These are phyloP conservation scores for honey bee (Apis mellifera) DNA, from an alignment of 1,140 invertebrate genomes.

Conservation along the genomic window Amel_HAv3.1 CM009931.2:12742001-12742500, in stretches of 20 bases:
- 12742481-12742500: constrained; percentile 14
- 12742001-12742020: constrained; percentile 15
- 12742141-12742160: neutral
- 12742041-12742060: too few species aligned
- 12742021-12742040: neutral
- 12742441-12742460: constrained; percentile 50
- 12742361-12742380: constrained; percentile 23
- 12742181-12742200: constrained; percentile 20
- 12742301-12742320: constrained; percentile 8
- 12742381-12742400: constrained; percentile 58
- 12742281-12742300: constrained; percentile 4
- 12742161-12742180: neutral
- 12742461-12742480: neutral
- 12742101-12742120: neutral
- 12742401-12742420: constrained; percentile 59
- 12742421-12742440: constrained; percentile 68
- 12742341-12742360: constrained; percentile 30
- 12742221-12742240: neutral
- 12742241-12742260: neutral
- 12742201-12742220: neutral
- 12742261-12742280: constrained; percentile 36
- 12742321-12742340: constrained; percentile 14
- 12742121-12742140: neutral
- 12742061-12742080: constrained; percentile 5
- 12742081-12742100: neutral